Evolutionary conservation across 2,888 invertebrate species (phyloP).

Genomic region (Platycheirus rosarum): DNA sequence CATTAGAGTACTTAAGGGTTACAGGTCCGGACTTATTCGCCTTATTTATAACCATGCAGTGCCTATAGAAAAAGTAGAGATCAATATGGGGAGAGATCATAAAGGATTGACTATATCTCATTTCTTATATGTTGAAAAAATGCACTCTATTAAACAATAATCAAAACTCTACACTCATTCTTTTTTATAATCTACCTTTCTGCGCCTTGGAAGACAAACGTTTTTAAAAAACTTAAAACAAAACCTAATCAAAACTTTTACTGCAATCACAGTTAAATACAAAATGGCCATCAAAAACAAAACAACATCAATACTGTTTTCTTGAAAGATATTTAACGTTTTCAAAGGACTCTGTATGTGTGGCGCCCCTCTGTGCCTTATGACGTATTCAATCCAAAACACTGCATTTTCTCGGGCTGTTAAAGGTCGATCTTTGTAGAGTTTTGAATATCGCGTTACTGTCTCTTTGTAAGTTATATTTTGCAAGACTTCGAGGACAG

Average conservation of each 20-base stretch:
- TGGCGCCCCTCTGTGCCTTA: constrained; percentile 83
- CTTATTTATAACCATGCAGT: too few relatives aligned
- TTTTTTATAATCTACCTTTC: too few relatives aligned
- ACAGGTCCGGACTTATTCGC: too few relatives aligned
- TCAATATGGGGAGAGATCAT: too few relatives aligned
- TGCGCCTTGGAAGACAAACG: background rate
- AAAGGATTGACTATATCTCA: too few relatives aligned
- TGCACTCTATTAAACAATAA: too few relatives aligned
- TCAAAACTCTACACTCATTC: too few relatives aligned
- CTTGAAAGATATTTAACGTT: constrained; percentile 82
- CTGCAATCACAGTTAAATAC: background rate
- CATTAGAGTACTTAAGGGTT: too few relatives aligned
- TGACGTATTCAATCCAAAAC: constrained; percentile 84
- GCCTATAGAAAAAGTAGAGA: too few relatives aligned
- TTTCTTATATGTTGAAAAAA: too few relatives aligned
- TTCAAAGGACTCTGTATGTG: constrained; percentile 83
- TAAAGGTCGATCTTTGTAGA: constrained; percentile 84
- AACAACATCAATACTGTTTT: constrained; percentile 83
- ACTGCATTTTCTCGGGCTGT: constrained; percentile 83
- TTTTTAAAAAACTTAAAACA: too few relatives aligned
- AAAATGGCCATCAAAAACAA: constrained; percentile 10
- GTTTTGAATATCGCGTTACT: constrained; percentile 81
- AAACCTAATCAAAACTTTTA: too few relatives aligned
- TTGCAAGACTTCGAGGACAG: constrained; percentile 75
- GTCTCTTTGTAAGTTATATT: constrained; percentile 73